Evolutionary conservation across 2,113 vertebrate genomes (phyloP), one percentile per base, ranked within the genome.

Genomic region (Equus przewalskii): DNA sequence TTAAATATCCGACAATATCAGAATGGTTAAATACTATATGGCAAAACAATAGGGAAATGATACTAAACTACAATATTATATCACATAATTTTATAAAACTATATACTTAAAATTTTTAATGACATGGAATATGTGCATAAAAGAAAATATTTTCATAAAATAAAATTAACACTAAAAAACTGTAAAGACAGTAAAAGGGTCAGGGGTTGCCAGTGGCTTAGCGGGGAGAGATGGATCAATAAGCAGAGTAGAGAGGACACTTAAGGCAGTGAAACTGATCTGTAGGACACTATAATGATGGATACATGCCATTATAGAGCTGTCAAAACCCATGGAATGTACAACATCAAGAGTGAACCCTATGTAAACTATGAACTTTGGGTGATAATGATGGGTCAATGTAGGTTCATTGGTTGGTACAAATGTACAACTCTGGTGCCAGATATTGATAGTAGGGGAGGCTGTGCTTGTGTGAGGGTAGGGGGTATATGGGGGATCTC

Each of bases 51-150:
- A 28, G 16, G 36, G 19, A 44, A 89, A 89, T 58, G 21, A 76
- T 58, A 54, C 14, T 33, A 62, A 46, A 26, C 51, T 80, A 69
- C 0, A 72, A 67, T 82, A 41, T 44, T 26, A 67, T 82, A 41
- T 44, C 18, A 76, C 36, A n/a, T 46, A 70, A 82, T 41, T 58
- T 64, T 69, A 93, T 54, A 62, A 85, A 81, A 76, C 12, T 81
- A 80, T 41, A n/a, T 56, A 91, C 89, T 92, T 93, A 30, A 60
- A 67, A 41, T 70, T 12, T 87, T 81, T 69, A 92, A 75, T 80
- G 24, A 75, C 28, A 49, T 67, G 18, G 9, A 58, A 86, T 73
- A 41, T 62, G 4, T 41, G 73, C n/a, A 36, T 60, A 72, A 93
- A 84, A 49, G 21, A 69, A 62, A 82, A 30, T 58, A 14, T 80